Percentiles rank a stretch among this genome's conserved stretches.
These are phyloP conservation scores for Aurelia coerulea DNA, from an alignment of 30 jellyfish, hydroid and myxozoan species.

Conservation along the genomic window DNA sequence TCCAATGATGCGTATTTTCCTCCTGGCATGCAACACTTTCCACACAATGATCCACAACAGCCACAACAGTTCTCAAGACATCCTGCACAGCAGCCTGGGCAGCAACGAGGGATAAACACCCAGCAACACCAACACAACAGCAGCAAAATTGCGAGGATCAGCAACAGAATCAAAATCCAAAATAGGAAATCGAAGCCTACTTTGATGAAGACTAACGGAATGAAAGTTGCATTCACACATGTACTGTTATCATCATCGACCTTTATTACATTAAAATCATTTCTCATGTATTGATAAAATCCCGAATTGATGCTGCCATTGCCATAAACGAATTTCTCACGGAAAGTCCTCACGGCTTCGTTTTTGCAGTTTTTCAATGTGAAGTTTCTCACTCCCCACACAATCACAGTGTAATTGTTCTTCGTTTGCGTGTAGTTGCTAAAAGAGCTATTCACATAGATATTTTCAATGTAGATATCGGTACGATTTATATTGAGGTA, in stretches of 20 bases:
- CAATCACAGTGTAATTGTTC: slow-evolving; percentile 38
- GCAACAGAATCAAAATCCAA: slow-evolving; percentile 66
- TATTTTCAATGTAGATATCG: slow-evolving; percentile 27
- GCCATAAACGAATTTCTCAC: slow-evolving; percentile 41
- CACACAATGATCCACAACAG: slow-evolving; percentile 62
- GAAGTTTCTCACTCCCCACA: slow-evolving; percentile 57
- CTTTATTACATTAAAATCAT: slow-evolving; percentile 35
- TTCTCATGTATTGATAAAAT: slow-evolving; percentile 21
- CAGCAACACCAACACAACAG: slow-evolving; percentile 71
- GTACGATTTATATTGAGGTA: slow-evolving; percentile 29
- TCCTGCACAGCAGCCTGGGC: slow-evolving; percentile 62
- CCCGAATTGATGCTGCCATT: slow-evolving; percentile 44
- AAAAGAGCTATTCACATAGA: slow-evolving; percentile 9
- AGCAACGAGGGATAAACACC: slow-evolving; percentile 71
- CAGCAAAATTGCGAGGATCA: slow-evolving; percentile 55
- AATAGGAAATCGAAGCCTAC: slow-evolving; percentile 32
- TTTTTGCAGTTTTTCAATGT: slow-evolving; percentile 48
- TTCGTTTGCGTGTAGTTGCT: background rate
- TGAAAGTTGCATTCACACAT: slow-evolving; percentile 16
- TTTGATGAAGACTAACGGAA: slow-evolving; percentile 30
- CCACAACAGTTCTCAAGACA: slow-evolving; percentile 56
- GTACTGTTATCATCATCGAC: slow-evolving; percentile 32
- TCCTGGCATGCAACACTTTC: slow-evolving; percentile 73
- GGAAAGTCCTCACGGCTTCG: slow-evolving; percentile 26
- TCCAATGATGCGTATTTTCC: slow-evolving; percentile 72